Evolutionary conservation across 2,888 invertebrate species (phyloP), one percentile per base, ranked within the genome.

Genomic region (Protonemura montana): DNA sequence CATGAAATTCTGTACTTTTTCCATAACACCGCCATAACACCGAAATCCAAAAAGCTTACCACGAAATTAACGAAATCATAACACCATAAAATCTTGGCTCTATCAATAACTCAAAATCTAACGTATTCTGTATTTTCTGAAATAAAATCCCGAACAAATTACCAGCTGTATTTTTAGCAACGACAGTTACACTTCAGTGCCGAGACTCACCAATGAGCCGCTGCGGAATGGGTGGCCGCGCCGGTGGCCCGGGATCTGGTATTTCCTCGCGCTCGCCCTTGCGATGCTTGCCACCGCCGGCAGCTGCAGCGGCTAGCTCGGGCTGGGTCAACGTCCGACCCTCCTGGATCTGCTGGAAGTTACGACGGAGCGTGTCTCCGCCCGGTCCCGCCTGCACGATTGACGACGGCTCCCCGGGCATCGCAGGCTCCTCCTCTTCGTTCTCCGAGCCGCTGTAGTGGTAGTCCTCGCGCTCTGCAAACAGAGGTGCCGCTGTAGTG

Each of bases 361-460:
- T 99, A 87, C 99, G 94, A 81, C 99, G 95, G 88, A 99, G 93
- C 16, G 99, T 99, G 91, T 99, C 98, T 86, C 99, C 99, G 87
- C 97, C 97, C 87, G 94, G 94, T 85, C 84, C 84, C 25, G 96
- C 95, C 91, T 97, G 97, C 89, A 99, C 96, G 90, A 98, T 98
- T 87, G 98, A 98, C 89, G 98, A 98, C 21, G 98, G 98, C 92
- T 98, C 98, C 3, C 98, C 98, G 28, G 98, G 97, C 89, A 97
- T 94, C 77, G 96, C 97, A 85, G 95, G 95, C 89, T 98, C 98
- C 89, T 98, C 98, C 89, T 99, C 99, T 90, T 99, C 99, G 89
- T 98, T 98, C 91, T 99, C 99, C 87, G 98, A 98, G 42, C 98
- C 98, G 76, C 98, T 98, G 92, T 98, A 98, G 89, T 95, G 93